Evolutionary conservation across 2,113 vertebrate species (phyloP).

Genomic region (Tenrec ecaudatus): DNA sequence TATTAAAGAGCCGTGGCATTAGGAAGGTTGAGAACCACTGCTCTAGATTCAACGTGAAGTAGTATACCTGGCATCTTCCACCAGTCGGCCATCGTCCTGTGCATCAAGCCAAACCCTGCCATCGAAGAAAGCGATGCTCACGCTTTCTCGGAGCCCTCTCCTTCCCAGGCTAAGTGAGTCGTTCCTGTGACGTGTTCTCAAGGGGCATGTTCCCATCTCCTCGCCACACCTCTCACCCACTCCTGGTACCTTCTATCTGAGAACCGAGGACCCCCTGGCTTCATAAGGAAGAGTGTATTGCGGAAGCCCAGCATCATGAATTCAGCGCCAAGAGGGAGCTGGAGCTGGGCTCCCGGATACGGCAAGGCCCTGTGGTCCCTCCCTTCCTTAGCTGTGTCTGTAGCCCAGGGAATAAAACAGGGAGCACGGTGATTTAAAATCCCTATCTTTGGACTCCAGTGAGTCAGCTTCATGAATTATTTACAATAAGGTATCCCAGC

Average conservation of each 20-base stretch:
- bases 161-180: not conserved
- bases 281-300: not conserved
- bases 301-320: not conserved
- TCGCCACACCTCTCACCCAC: not conserved
- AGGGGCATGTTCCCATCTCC: not conserved
- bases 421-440: not conserved
- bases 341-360: not conserved
- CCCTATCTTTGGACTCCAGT: not conserved
- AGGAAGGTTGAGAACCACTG: no score
- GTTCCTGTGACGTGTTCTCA: not conserved
- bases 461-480: not conserved
- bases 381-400: not conserved
- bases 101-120: not conserved
- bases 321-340: rapidly evolving
- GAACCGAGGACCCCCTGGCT: not conserved
- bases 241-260: not conserved
- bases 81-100: no score
- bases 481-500: not conserved
- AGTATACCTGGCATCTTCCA: no score
- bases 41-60: not conserved
- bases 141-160: not conserved
- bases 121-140: not conserved
- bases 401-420: not conserved
- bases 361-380: not conserved
- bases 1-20: no score